Evolutionary conservation across 2,113 vertebrate species (phyloP).

Genomic region (Carassius auratus): DNA sequence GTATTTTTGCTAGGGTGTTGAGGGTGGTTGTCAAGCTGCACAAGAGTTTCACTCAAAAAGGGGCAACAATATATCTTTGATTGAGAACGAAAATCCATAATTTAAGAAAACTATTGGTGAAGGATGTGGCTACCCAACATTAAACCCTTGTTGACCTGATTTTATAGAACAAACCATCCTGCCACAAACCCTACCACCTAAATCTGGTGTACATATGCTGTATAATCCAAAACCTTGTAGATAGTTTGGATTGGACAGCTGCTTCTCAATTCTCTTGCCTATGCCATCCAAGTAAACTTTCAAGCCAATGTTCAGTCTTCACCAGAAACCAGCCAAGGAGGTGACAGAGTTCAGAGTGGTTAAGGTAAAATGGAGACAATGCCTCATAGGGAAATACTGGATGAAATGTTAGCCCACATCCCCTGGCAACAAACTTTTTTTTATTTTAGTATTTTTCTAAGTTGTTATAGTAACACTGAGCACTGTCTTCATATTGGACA

Average conservation of each 20-base stretch:
- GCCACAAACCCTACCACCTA: neutral
- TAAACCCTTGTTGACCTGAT: neutral
- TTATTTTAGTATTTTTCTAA: conserved; percentile 5
- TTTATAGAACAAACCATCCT: neutral
- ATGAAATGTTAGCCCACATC: conserved; percentile 25
- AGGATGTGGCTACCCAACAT: neutral
- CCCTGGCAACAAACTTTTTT: conserved; percentile 1
- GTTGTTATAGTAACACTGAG: neutral
- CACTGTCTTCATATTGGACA: neutral
- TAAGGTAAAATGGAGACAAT: conserved; percentile 4
- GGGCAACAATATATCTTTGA: neutral
- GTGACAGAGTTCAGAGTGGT: conserved; percentile 19
- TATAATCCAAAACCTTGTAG: neutral
- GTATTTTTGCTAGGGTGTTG: neutral
- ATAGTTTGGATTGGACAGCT: conserved; percentile 9
- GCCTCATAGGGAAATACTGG: neutral
- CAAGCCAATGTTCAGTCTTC: conserved; percentile 9
- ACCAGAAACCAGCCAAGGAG: neutral
- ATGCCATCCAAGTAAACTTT: neutral
- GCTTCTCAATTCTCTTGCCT: neutral
- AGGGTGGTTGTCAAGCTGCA: too few relatives aligned
- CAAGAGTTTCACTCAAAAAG: neutral
- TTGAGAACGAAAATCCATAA: neutral
- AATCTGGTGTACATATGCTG: conserved; percentile 5
- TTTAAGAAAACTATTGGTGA: neutral